Base-by-base conservation (phyloP, 1,140 invertebrate genomes). In the Drosophila teissieri region DNA sequence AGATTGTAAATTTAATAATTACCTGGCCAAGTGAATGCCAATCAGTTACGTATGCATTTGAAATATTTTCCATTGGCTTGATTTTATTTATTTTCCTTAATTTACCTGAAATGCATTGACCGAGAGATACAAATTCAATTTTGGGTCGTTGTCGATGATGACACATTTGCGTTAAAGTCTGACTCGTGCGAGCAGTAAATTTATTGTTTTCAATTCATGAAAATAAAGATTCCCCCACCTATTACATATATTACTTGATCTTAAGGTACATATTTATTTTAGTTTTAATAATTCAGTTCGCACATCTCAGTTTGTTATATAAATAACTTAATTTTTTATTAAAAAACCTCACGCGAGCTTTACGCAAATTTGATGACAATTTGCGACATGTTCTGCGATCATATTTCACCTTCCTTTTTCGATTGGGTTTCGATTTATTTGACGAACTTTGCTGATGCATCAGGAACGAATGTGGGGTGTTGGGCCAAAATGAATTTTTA, bases 21-120 rank as follows among this genome's bases (percentile, higher is more conserved):
- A 67, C 40, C 42, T 83, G 63, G 52, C 56, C 75, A 83, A 88
- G 75, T 77, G 63, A 88, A 83, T 88, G 75, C 37, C 83, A 79
- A 27, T 60, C 56, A 48, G 49, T 69, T 56, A 69, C 64, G 64
- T 70, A 69, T 69, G 36, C 54, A 22, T 55, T 67, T 64, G 36
- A 67, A 51, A 39, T 44, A 62, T 54, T 48, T 57, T 44, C 14
- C 19, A 22, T 5, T 36, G 22, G 8, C 45, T 49, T 22, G 40
- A 24, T 19, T 53, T 56, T 42, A 27, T 51, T 36, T 17, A 61
- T 12, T 27, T 42, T 34, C 63, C 31, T 54, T 49, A 55, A 46
- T 52, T 65, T 67, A 60, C 15, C 34, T 31, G 37, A 55, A 72
- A 65, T 67, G 48, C 76, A 89, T 77, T 86, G 83, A 83, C 79